A percentile compares a stretch with the other conserved stretches of the same genome.
phyloP scores from a whole-genome alignment of 2,113 vertebrate genomes.

The Theristicus caerulescens region DNA sequence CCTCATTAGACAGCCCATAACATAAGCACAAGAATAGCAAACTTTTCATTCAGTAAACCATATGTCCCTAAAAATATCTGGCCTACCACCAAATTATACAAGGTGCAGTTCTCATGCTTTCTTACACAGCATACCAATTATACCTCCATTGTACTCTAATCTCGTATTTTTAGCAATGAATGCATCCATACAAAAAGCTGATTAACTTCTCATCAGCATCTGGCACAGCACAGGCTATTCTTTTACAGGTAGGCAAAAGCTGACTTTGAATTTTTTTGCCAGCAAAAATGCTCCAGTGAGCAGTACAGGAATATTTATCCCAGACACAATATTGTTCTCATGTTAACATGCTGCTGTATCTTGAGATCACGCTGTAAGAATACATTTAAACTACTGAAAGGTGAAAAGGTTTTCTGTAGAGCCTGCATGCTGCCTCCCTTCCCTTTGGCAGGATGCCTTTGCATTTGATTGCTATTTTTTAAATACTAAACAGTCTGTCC shows the following conservation, averaged over 20 bases:
- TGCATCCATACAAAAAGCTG: background rate
- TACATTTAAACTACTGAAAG: background rate
- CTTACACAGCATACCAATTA: background rate
- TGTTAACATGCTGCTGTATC: background rate
- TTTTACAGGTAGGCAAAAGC: background rate
- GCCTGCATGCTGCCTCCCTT: background rate
- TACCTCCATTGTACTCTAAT: background rate
- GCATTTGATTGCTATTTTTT: background rate
- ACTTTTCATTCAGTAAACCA: background rate
- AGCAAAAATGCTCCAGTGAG: background rate
- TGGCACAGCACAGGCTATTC: constrained; percentile 8
- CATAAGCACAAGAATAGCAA: background rate
- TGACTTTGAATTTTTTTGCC: background rate
- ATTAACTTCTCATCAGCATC: constrained; percentile 14
- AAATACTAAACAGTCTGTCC: background rate
- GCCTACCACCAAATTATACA: background rate
- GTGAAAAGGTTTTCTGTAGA: background rate
- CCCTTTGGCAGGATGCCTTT: background rate
- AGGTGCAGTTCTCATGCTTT: background rate
- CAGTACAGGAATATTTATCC: background rate
- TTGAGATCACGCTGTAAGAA: background rate
- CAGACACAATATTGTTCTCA: background rate
- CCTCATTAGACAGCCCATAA: background rate
- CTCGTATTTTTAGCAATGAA: constrained; percentile 17
- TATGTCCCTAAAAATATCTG: background rate